These are phyloP conservation scores for Trissolcus japonicus DNA, from an alignment of 2,888 invertebrate species.

Conservation along the genomic window DNA sequence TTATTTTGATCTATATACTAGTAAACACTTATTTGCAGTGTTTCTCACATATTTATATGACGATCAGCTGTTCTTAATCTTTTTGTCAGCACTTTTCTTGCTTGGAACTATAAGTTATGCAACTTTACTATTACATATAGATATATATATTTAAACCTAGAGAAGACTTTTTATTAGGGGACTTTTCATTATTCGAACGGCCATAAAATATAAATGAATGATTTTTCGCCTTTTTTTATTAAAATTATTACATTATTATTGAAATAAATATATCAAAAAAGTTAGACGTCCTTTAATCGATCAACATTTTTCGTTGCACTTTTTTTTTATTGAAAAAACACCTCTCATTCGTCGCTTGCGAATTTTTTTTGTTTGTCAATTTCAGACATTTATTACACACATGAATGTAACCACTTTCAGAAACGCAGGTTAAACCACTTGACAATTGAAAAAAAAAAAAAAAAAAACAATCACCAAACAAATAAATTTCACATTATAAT, in stretches of 20 bases:
- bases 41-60: too few relatives aligned
- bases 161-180: too few relatives aligned
- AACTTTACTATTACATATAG: background rate
- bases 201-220: too few relatives aligned
- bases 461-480: background rate
- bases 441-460: background rate
- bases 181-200: too few relatives aligned
- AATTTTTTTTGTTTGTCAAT: background rate
- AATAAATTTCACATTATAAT: background rate
- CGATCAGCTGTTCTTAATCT: background rate
- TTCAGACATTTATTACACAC: background rate
- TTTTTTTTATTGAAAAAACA: background rate
- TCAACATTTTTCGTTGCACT: too few relatives aligned
- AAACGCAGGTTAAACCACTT: background rate
- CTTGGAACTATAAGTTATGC: conserved; percentile 26
- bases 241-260: too few relatives aligned
- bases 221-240: too few relatives aligned
- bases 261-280: too few relatives aligned
- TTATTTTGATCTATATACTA: too few relatives aligned
- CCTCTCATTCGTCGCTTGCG: background rate
- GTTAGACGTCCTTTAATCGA: too few relatives aligned
- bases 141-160: too few relatives aligned
- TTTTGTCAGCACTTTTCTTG: conserved; percentile 32
- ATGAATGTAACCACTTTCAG: background rate
- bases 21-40: too few relatives aligned